Evolutionary conservation across 2,888 invertebrate species (phyloP), one percentile per base, ranked within the genome.

Genomic region (Volucella inflata): DNA sequence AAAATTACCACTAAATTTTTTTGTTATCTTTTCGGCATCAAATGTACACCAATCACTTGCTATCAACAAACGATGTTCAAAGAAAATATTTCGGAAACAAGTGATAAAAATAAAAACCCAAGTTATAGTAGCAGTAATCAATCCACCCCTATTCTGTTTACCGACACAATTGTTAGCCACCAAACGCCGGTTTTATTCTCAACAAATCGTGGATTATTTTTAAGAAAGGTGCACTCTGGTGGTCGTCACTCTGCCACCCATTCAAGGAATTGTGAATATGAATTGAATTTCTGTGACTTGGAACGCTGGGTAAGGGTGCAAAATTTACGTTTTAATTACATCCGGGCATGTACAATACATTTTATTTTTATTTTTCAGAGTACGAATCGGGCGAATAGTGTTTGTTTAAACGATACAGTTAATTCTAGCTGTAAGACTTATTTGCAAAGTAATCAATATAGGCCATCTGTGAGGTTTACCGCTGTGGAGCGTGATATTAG

Each of bases 131-230:
- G 46, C 38, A 51, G 30, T 17, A 74, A 42, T 50, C 71, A 76
- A 36, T 40, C 76, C 42, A 77, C 17, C 30, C 81, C 85, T 8
- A 57, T 85, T 77, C 70, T 40, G 48, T 87, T 87, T 76, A 85
- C 77, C n/a, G 44, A 87, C 8, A 85, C 83, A 38, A 60, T 87
- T 55, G 83, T 88, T 87, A 65, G 89, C 88, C 89, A 88, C 48
- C 88, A 88, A 30, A 91, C 91, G n/a, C 91, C 91, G 21, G 89
- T 92, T 8, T 81, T 91, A 2, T 91, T 89, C 72, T 91, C 91
- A 14, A 92, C 91, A 36, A 91, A 90, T 83, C 90, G 92, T 14
- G 91, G 91, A 0, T 87, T 91, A 11, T 90, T 90, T 60, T 76
- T 91, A 55, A 89, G 91, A 17, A 85, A 85, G 21, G 55, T 67